Evolutionary conservation across 2,113 vertebrate species (phyloP).

Genomic region (Eonycteris spelaea): DNA sequence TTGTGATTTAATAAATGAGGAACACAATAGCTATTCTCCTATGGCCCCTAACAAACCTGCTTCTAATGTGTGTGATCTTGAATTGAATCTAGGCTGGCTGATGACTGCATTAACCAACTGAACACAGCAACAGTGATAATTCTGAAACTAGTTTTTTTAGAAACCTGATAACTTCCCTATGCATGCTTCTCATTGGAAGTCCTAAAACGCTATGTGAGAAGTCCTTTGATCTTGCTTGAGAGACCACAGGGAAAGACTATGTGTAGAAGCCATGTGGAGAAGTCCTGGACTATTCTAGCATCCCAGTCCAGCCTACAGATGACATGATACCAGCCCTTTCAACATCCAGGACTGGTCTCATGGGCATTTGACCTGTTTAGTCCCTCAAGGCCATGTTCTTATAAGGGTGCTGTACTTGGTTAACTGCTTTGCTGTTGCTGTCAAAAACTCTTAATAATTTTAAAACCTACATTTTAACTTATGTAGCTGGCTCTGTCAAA

Average conservation of each 20-base stretch:
- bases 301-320: neutral
- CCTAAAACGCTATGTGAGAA: neutral
- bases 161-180: neutral
- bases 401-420: neutral
- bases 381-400: neutral
- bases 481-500: neutral
- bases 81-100: neutral
- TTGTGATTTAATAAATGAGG: neutral
- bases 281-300: neutral
- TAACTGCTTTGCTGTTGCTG: neutral
- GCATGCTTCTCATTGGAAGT: neutral
- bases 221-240: neutral
- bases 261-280: neutral
- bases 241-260: neutral
- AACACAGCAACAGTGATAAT: neutral
- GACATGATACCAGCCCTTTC: neutral
- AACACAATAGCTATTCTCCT: neutral
- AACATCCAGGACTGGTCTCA: neutral
- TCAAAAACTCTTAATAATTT: neutral
- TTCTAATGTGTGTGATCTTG: neutral
- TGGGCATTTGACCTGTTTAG: neutral
- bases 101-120: neutral
- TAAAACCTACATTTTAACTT: neutral
- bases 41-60: neutral
- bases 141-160: neutral